These are phyloP conservation scores for Ptychobarbus kaznakovi DNA, from an alignment of 2,797 vertebrate species.

Conservation along the genomic window DNA sequence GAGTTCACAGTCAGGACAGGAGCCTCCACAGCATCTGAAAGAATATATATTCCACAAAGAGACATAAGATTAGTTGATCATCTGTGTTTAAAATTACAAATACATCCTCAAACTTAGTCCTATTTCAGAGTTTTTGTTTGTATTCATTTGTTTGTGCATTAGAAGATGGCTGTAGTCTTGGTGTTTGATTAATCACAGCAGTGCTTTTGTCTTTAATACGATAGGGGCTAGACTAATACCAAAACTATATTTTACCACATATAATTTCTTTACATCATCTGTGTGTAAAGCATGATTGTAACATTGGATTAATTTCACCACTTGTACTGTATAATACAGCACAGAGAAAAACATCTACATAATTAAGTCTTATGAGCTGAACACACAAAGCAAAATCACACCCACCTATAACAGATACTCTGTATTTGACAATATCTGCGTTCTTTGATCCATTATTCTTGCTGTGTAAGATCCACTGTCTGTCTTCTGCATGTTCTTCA, in stretches of 20 bases:
- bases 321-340: not conserved
- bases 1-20: not conserved
- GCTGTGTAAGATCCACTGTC: not conserved
- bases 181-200: no score
- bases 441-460: fast-evolving
- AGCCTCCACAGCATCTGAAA: conserved; percentile 34
- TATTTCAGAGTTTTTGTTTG: no score
- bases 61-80: no score
- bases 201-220: no score
- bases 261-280: no score
- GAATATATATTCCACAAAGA: no score
- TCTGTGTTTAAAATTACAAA: no score
- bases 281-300: not conserved
- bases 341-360: not conserved
- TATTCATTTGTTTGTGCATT: no score
- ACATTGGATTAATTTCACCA: not conserved
- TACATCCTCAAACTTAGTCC: no score
- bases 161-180: no score
- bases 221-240: no score
- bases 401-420: not conserved
- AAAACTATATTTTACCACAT: no score
- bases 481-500: not conserved
- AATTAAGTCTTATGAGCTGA: not conserved
- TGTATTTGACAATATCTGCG: not conserved
- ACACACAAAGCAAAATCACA: not conserved